Percentiles rank a stretch among this genome's conserved stretches.
These are phyloP conservation scores for Dallia pectoralis DNA, from an alignment of 2,797 vertebrate genomes.

Conservation along the genomic window DNA sequence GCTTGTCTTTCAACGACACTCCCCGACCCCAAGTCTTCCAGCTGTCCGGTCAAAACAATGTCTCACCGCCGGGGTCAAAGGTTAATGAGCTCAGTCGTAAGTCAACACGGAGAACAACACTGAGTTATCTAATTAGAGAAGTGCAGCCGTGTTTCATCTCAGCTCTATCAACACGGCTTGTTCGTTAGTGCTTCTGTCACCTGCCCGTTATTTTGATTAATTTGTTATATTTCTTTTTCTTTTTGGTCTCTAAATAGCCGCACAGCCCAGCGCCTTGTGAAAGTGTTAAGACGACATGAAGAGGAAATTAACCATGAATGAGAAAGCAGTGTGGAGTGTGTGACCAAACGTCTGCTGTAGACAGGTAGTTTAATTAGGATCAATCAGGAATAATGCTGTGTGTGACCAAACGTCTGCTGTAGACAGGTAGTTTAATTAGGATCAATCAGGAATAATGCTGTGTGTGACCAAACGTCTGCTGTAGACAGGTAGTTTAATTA, in stretches of 20 bases:
- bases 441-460: conserved; percentile 6
- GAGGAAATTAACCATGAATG: conserved; percentile 27
- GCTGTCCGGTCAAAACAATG: conserved; percentile 11
- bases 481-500: conserved; percentile 19
- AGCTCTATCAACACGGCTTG: neutral
- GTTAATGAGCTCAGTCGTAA: conserved; percentile 6
- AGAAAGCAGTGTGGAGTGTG: conserved; percentile 9
- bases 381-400: conserved; percentile 8
- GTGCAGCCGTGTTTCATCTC: neutral
- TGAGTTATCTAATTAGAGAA: conserved; percentile 1
- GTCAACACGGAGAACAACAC: conserved; percentile 8
- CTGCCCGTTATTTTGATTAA: conserved; percentile 7
- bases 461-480: neutral
- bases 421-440: conserved; percentile 19
- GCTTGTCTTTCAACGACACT: conserved; percentile 7
- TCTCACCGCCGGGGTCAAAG: neutral
- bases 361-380: conserved; percentile 18
- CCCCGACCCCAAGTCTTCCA: neutral
- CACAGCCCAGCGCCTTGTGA: conserved; percentile 6
- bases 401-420: neutral
- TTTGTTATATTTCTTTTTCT: neutral
- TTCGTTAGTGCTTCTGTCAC: conserved; percentile 9
- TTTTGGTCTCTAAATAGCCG: neutral
- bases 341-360: neutral
- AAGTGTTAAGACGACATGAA: conserved; percentile 5